These are phyloP conservation scores for Tetrapedia diversipes DNA, from an alignment of 2,888 invertebrate genomes.

Conservation along the genomic window DNA sequence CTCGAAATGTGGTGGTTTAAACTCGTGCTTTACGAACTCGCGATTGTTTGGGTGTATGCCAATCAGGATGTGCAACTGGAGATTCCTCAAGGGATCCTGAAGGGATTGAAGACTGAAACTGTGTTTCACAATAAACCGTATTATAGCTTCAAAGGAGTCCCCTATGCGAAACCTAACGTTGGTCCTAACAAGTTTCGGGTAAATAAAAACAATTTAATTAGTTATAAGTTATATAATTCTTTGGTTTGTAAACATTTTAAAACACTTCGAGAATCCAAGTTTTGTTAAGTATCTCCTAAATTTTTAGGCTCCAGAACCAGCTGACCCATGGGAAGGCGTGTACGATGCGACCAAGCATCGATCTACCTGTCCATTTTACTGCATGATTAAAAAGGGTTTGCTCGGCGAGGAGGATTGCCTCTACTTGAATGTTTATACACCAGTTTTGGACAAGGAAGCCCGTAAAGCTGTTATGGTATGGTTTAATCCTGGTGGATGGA, in stretches of 20 bases:
- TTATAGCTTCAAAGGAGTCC: constrained; percentile 79
- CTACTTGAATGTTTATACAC: constrained; percentile 77
- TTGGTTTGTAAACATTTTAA: too few relatives aligned
- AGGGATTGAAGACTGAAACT: constrained; percentile 74
- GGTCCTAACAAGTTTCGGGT: constrained; percentile 76
- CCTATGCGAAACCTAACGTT: constrained; percentile 76
- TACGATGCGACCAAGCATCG: constrained; percentile 76
- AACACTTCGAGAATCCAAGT: not conserved
- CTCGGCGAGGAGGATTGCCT: constrained; percentile 78
- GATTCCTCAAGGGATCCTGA: constrained; percentile 75
- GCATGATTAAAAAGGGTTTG: constrained; percentile 70
- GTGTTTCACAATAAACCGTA: constrained; percentile 67
- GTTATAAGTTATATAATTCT: too few relatives aligned
- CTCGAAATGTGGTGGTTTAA: constrained; percentile 69
- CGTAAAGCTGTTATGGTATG: constrained; percentile 77
- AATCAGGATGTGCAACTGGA: constrained; percentile 72
- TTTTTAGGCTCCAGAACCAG: constrained; percentile 69
- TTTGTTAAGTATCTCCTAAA: not conserved
- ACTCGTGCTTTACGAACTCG: constrained; percentile 59
- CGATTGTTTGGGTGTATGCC: constrained; percentile 53
- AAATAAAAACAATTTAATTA: constrained; percentile 42
- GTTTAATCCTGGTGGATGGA: constrained; percentile 74
- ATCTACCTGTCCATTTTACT: constrained; percentile 73
- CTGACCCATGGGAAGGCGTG: constrained; percentile 76
- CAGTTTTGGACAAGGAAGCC: constrained; percentile 72